Evolutionary conservation across 2,888 invertebrate genomes (phyloP), one percentile per base, ranked within the genome.

Genomic region (Lacanobia oleracea): DNA sequence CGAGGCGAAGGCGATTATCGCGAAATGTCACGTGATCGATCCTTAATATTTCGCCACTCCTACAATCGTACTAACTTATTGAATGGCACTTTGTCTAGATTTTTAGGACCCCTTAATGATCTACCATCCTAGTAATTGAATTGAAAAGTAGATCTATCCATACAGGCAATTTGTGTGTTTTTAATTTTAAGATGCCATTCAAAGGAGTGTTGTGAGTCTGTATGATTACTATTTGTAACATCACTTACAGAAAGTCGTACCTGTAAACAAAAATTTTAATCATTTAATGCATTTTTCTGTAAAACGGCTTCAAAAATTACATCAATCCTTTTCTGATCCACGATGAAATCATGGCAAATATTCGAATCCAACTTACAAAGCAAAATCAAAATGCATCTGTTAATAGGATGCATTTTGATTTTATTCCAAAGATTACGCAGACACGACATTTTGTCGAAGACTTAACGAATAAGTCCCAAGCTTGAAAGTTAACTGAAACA

Each of bases 401-500:
- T 27, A 56, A n/a, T n/a, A n/a, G n/a, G n/a, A n/a, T n/a, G n/a
- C n/a, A n/a, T n/a, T n/a, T n/a, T n/a, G n/a, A n/a, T n/a, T n/a
- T n/a, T n/a, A n/a, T n/a, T n/a, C 16, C 16, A 56, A 8, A 40
- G n/a, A 18, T 23, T 9, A 16, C n/a, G 9, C 16, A 14, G 6
- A 16, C 33, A n/a, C 45, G 40, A 69, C n/a, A 74, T 65, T 74
- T 54, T 82, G 77, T 80, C 75, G 80, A 72, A 59, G 40, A 48
- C 57, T 67, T 62, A 3, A 40, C 51, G 43, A 80, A 74, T 84
- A 71, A 56, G 72, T 60, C 43, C 64, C 82, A 84, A 75, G 80
- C 77, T 74, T 40, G 37, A 84, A 78, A 85, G 86, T 83, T 87
- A 88, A 88, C 87, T 85, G 87, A 85, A 86, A 85, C 86, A 89